phyloP scores from a whole-genome alignment of 2,888 invertebrate genomes.

The Pseudeuparius sepicola region DNA sequence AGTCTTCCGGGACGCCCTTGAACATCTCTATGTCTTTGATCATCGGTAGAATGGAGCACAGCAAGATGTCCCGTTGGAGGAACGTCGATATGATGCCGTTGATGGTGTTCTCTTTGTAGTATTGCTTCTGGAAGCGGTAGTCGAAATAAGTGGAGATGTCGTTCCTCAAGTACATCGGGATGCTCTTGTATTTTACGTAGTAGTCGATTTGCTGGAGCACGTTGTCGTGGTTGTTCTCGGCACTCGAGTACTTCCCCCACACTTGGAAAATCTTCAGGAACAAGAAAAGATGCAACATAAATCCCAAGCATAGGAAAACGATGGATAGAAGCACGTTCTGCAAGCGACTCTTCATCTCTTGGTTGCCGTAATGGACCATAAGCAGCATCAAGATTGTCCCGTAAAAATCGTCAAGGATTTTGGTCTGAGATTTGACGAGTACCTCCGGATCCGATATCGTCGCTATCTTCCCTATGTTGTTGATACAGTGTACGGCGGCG shows the following conservation, averaged over 20 bases:
- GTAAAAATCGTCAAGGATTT: constrained; percentile 1
- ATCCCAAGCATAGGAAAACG: not conserved
- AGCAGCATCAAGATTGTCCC: constrained; percentile 1
- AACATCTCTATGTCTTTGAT: not conserved
- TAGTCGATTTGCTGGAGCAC: not conserved
- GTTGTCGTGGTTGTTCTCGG: not conserved
- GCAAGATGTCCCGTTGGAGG: not conserved
- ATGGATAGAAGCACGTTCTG: not conserved
- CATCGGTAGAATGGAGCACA: not conserved
- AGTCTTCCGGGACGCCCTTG: not conserved
- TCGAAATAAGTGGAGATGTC: not conserved
- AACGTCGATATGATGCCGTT: not conserved
- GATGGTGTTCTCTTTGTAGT: not conserved
- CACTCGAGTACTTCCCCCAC: not conserved
- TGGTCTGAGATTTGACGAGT: too few species aligned
- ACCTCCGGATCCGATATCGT: not conserved
- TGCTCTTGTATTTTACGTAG: not conserved
- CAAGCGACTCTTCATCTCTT: not conserved
- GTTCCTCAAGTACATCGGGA: not conserved
- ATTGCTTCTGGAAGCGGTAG: constrained; percentile 1
- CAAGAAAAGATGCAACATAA: not conserved
- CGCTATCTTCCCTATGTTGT: not conserved
- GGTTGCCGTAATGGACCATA: not conserved
- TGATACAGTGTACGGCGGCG: not conserved
- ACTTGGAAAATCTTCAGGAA: not conserved